Evolutionary conservation across 2,113 vertebrate genomes (phyloP), one percentile per base, ranked within the genome.

Genomic region (Petrocephalus zakoni): DNA sequence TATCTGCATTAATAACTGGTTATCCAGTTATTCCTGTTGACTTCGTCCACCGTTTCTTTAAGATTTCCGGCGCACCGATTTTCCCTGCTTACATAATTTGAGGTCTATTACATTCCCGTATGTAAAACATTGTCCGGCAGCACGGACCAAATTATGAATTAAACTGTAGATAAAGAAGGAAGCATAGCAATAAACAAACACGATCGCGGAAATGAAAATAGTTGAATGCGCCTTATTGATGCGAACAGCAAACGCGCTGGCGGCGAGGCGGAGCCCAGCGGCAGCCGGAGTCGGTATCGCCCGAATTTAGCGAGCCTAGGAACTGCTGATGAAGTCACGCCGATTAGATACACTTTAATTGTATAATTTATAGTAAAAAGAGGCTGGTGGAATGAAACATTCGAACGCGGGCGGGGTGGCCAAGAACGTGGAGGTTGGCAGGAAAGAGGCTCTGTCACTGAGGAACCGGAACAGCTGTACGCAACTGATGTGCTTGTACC

Each of bases 281-380:
- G 22, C 42, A 6, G 21, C 34, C 55, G 17, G 37, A 7, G 51
- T 85, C 34, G n/a, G 53, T 46, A 4, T 29, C 21, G 49, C 8
- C 21, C 17, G 11, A 9, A 34, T 87, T 64, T 46, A 87, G 86
- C 86, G 61, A 10, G 61, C 21, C 42, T 5, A 47, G 19, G 86
- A 55, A 53, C 89, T 52, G 55, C 53, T 64, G 86, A 84, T 87
- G 22, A 89, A 81, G 88, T 87, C 85, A 78, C 72, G 52, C 64
- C 88, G 7, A 82, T 87, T 81, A 58, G 85, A 78, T 55, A 78
- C 51, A 86, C 84, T 87, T 87, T 47, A 87, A 58, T 81, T 78
- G 53, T 75, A 68, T 42, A 64, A 82, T 89, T 82, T 82, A 58
- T 21, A 81, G 68, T 49, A 89, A 86, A 72, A 89, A 87, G 42